Evolutionary conservation across 2,888 invertebrate genomes (phyloP).

Genomic region (Apoda limacodes): DNA sequence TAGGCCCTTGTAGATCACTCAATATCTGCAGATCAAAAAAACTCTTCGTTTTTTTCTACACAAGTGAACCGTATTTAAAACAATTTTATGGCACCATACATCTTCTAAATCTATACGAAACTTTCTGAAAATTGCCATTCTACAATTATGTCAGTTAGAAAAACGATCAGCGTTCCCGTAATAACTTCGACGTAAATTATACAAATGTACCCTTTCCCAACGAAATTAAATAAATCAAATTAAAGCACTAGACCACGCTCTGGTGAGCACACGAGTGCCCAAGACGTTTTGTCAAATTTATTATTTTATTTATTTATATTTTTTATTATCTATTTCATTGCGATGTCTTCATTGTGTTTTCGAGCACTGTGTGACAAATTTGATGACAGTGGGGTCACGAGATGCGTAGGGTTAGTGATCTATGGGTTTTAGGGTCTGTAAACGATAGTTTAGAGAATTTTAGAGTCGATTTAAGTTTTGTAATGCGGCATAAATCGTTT

Average conservation of each 20-base stretch:
- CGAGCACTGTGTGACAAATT: constrained; percentile 69
- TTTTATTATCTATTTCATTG: constrained; percentile 59
- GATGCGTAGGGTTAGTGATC: too few relatives aligned
- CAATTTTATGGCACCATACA: too few relatives aligned
- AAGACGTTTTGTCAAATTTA: constrained; percentile 71
- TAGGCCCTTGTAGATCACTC: too few relatives aligned
- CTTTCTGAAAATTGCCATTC: background rate
- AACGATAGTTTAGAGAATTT: constrained; percentile 60
- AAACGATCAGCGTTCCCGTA: constrained; percentile 25
- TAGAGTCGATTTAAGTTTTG: constrained; percentile 56
- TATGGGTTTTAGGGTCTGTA: constrained; percentile 30
- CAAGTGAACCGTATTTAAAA: too few relatives aligned
- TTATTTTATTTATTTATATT: constrained; percentile 68
- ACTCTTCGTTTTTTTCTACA: too few relatives aligned
- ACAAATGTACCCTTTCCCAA: constrained; percentile 54
- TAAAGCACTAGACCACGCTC: constrained; percentile 61
- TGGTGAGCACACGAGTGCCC: constrained; percentile 54
- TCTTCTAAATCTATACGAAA: too few relatives aligned
- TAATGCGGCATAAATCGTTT: constrained; percentile 52
- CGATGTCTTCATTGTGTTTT: constrained; percentile 51
- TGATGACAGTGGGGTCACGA: constrained; percentile 65
- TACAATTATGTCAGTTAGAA: constrained; percentile 18
- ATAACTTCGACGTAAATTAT: constrained; percentile 51
- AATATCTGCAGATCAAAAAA: too few relatives aligned
- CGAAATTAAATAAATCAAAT: constrained; percentile 66